phyloP scores from a whole-genome alignment of 2,888 invertebrate species.

The Gnatocerus cornutus region DNA sequence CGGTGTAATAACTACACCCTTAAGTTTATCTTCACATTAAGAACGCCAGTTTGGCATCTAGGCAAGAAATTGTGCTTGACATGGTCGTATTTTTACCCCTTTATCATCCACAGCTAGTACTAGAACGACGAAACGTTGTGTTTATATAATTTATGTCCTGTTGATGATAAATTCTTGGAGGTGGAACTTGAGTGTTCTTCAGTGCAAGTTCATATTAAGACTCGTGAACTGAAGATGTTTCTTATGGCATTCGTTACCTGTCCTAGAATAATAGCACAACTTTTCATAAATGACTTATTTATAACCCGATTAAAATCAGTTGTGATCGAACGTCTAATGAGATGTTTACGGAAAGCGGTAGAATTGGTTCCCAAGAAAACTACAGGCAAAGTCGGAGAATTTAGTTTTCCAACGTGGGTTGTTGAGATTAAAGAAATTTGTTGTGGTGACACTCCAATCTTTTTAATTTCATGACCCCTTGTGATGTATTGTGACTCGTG shows the following conservation, averaged over 20 bases:
- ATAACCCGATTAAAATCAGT: too few species aligned
- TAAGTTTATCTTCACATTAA: constrained; percentile 13
- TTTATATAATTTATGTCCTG: constrained; percentile 36
- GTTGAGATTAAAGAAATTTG: not conserved
- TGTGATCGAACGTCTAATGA: constrained; percentile 26
- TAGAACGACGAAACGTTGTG: constrained; percentile 21
- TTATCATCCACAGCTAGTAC: constrained; percentile 29
- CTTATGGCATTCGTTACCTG: not conserved
- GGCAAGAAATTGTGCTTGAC: constrained; percentile 23
- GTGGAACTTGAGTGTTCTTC: constrained; percentile 13
- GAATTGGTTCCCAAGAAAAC: constrained; percentile 4
- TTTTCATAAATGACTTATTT: too few species aligned
- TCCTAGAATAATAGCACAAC: too few species aligned
- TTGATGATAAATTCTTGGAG: constrained; percentile 27
- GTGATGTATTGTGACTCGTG: constrained; percentile 8
- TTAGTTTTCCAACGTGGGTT: constrained; percentile 2
- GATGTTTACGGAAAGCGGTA: constrained; percentile 15
- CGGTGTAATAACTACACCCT: constrained; percentile 13
- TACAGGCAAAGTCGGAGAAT: constrained; percentile 5
- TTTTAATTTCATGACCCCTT: constrained; percentile 3
- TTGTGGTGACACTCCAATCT: too few species aligned
- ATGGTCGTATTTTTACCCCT: constrained; percentile 27
- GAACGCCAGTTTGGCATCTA: constrained; percentile 3
- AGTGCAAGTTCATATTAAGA: constrained; percentile 21
- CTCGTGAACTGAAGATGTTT: not conserved